These are phyloP conservation scores for Phaenicophaeus curvirostris DNA, from an alignment of 2,797 vertebrate species.

Conservation along the genomic window DNA sequence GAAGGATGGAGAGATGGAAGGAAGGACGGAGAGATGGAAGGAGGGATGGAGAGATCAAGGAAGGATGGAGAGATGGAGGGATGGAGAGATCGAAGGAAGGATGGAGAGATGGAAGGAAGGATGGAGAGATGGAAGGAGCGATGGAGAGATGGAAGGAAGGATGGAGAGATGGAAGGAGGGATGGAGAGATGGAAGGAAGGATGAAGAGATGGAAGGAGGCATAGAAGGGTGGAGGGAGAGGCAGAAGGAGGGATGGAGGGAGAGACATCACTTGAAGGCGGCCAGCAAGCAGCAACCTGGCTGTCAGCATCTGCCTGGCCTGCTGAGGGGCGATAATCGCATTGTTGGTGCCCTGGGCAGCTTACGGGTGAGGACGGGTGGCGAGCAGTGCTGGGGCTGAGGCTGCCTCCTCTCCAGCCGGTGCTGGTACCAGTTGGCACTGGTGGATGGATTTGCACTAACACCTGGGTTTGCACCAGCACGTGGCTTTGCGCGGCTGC, in stretches of 20 bases:
- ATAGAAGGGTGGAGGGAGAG: no score
- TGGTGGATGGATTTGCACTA: not conserved
- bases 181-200: not conserved
- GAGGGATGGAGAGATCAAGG: not conserved
- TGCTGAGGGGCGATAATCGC: accelerated
- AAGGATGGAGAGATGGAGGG: no score
- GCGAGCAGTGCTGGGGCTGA: not conserved
- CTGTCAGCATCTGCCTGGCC: accelerated
- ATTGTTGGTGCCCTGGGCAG: not conserved
- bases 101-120: no score
- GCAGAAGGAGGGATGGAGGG: no score
- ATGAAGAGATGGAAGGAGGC: no score
- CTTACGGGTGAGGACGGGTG: accelerated
- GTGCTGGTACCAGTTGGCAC: not conserved
- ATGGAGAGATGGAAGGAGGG: not conserved
- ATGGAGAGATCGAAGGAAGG: not conserved
- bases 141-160: no score
- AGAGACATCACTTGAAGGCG: not conserved
- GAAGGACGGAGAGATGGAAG: no score
- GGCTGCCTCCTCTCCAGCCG: not conserved
- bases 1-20: no score
- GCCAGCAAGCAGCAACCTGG: accelerated
- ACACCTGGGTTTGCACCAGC: not conserved
- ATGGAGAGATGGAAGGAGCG: no score
- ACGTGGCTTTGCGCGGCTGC: not conserved